These are phyloP conservation scores for Dynastes tityus DNA, from an alignment of 2,888 invertebrate species.

Conservation along the genomic window DNA sequence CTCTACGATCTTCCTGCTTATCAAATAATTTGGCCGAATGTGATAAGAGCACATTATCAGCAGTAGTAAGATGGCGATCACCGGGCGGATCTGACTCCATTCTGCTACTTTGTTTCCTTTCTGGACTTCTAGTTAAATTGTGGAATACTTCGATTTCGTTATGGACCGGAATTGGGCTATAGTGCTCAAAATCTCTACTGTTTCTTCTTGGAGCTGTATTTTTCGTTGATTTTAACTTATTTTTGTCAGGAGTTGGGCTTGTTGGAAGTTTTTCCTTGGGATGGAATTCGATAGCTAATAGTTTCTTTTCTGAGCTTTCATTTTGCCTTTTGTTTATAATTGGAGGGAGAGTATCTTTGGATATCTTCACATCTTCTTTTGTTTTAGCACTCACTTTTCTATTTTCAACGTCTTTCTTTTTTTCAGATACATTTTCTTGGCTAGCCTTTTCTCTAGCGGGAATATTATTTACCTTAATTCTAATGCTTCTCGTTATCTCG, in stretches of 20 bases:
- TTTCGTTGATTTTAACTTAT: constrained; percentile 12
- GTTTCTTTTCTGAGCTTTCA: constrained; percentile 8
- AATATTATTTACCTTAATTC: constrained; percentile 32
- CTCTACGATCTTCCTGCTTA: constrained; percentile 49
- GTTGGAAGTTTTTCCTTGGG: background rate
- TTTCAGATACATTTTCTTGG: constrained; percentile 20
- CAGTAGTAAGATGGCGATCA: constrained; percentile 53
- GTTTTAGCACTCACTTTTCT: background rate
- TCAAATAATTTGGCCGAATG: constrained; percentile 30
- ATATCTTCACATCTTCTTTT: background rate
- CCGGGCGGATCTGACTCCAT: constrained; percentile 12
- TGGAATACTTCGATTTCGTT: constrained; percentile 80
- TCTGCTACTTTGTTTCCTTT: constrained; percentile 52
- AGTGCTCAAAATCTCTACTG: constrained; percentile 56
- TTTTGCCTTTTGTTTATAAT: constrained; percentile 2
- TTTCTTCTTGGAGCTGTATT: constrained; percentile 48
- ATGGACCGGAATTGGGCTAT: constrained; percentile 72
- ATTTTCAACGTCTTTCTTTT: background rate
- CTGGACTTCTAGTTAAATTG: constrained; percentile 79
- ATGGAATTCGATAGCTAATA: constrained; percentile 30
- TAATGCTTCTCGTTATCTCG: constrained; percentile 45
- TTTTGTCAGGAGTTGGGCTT: constrained; percentile 26
- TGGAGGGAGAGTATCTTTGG: background rate
- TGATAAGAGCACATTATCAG: constrained; percentile 53
- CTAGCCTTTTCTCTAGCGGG: background rate